Conservation (phyloP, 2,797 vertebrate species). For the Tachyglossus aculeatus region DNA sequence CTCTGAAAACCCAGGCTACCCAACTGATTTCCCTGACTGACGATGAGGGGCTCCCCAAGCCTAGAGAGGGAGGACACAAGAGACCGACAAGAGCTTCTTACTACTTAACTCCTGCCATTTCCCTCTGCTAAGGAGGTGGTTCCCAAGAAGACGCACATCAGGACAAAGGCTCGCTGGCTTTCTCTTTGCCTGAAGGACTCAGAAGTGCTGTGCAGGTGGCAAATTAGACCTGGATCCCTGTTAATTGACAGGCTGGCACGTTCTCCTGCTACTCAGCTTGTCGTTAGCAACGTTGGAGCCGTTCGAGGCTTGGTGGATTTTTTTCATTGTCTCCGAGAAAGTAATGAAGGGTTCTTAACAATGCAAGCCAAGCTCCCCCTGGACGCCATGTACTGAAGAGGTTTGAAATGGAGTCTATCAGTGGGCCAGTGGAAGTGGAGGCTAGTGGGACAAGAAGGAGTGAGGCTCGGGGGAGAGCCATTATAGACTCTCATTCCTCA, state of each 20-base stretch:
- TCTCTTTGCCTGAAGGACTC: conserved; percentile 57
- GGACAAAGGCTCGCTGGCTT: neutral
- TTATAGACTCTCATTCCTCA: neutral
- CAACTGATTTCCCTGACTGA: neutral
- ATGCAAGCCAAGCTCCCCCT: neutral
- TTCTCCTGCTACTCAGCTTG: conserved; percentile 67
- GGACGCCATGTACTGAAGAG: conserved; percentile 11
- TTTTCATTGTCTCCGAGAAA: conserved; percentile 40
- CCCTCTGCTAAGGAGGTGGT: conserved; percentile 22
- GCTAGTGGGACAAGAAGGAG: too few relatives aligned
- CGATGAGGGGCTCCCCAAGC: neutral
- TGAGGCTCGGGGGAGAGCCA: too few relatives aligned
- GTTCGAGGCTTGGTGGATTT: conserved; percentile 39
- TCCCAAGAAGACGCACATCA: conserved; percentile 20
- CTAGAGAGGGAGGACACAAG: neutral
- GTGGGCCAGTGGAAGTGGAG: too few relatives aligned
- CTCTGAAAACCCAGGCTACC: too few relatives aligned
- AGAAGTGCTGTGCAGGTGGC: conserved; percentile 67
- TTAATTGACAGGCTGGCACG: conserved; percentile 71
- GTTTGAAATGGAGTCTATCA: conserved; percentile 25
- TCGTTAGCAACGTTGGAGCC: conserved; percentile 62
- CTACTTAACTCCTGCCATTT: conserved; percentile 47
- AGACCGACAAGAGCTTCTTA: conserved; percentile 14
- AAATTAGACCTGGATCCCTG: conserved; percentile 67
- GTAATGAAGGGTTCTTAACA: conserved; percentile 31